Evolutionary conservation across 2,113 vertebrate genomes (phyloP).

Genomic region (Seriola dumerili): DNA sequence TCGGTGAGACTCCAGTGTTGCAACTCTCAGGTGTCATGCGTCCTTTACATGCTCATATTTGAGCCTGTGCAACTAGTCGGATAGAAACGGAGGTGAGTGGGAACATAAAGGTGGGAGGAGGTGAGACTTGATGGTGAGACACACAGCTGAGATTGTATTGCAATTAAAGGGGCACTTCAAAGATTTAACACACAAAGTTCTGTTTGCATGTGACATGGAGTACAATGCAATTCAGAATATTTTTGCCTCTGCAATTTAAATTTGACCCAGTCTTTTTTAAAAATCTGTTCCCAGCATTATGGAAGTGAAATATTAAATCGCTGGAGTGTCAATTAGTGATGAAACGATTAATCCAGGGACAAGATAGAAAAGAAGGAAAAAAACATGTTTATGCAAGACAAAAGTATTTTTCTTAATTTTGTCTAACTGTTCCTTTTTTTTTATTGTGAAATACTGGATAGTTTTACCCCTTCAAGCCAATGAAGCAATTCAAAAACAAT

Average conservation of each 20-base stretch:
- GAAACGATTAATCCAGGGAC: no score
- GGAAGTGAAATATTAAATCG: no score
- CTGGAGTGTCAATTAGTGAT: no score
- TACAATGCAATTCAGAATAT: no score
- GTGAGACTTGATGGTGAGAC: background rate
- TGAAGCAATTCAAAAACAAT: background rate
- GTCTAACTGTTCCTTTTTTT: background rate
- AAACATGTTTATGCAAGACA: no score
- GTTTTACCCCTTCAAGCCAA: background rate
- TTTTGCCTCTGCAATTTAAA: no score
- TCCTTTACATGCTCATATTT: background rate
- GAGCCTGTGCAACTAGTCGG: background rate
- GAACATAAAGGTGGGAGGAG: background rate
- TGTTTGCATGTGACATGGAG: no score
- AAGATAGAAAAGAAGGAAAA: background rate
- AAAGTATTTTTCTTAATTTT: background rate
- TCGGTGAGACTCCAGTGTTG: background rate
- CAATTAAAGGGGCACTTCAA: no score
- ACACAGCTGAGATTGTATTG: no score
- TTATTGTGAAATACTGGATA: background rate
- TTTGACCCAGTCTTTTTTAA: no score
- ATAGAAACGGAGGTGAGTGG: background rate
- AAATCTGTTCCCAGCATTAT: no score
- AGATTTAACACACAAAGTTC: no score
- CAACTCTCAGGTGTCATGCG: background rate